Conservation (phyloP, 2,888 invertebrate species). For the Eucera pruinosa region DNA sequence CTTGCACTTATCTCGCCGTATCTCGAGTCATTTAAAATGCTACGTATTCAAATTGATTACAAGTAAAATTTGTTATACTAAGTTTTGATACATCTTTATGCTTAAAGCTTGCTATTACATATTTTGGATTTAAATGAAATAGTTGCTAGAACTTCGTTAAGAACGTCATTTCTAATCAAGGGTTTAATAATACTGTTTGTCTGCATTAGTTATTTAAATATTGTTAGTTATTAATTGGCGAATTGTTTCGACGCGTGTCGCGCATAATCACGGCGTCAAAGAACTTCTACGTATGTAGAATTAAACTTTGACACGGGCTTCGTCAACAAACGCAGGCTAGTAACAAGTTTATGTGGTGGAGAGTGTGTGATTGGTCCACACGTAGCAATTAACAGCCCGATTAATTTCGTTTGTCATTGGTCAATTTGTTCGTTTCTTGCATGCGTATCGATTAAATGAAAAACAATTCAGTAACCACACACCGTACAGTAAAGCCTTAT, state of each 20-base stretch:
- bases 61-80: too few relatives aligned
- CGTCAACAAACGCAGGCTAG: not conserved
- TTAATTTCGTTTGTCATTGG: constrained; percentile 19
- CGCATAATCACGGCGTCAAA: not conserved
- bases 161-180: too few relatives aligned
- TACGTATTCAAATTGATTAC: too few relatives aligned
- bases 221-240: not conserved
- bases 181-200: too few relatives aligned
- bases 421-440: constrained; percentile 5
- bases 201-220: not conserved
- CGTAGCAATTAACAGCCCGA: constrained; percentile 17
- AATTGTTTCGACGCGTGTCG: not conserved
- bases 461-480: not conserved
- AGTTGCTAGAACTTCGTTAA: too few relatives aligned
- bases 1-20: too few relatives aligned
- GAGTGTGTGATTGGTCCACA: not conserved
- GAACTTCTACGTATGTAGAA: not conserved
- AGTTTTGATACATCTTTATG: too few relatives aligned
- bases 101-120: too few relatives aligned
- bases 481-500: not conserved
- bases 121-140: too few relatives aligned
- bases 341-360: constrained; percentile 1
- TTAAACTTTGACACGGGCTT: not conserved
- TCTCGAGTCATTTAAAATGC: too few relatives aligned
- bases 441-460: not conserved